Evolutionary conservation across 2,113 vertebrate genomes (phyloP), one percentile per base, ranked within the genome.

Genomic region (Mellivora capensis): DNA sequence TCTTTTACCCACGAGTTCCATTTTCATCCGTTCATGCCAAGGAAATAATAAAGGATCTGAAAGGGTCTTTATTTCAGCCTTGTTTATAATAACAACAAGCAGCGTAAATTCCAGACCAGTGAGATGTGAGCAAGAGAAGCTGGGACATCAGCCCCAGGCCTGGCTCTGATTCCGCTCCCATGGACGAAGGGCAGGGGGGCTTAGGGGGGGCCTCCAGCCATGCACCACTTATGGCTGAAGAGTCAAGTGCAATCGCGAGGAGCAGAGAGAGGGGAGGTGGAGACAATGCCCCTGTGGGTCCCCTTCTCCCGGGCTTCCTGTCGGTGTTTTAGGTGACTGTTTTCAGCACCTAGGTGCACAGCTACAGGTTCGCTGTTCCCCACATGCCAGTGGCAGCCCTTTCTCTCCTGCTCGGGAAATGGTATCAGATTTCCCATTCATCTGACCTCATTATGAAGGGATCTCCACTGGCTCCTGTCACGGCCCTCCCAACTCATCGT

Each of bases 1-100:
- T 94, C 77, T 2, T 87, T 81, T 85, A n/a, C 42, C 81, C 62
- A 69, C n/a, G 6, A 81, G 84, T n/a, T 92, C 49, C 61, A 29
- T 37, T 81, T 81, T 77, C 7, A 57, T 59, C 21, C 27, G 12
- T 87, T 18, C 49, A 44, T 82, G 23, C 74, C 27, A 59, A 90
- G 29, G 80, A 87, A 72, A 79, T 79, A 90, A 94, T n/a, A 59
- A 54, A 93, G 29, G 57, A 14, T 34, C 6, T 31, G 20, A 39
- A 74, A 81, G 23, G 44, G 4, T 94, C 52, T 92, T 92, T 34
- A 72, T 77, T 91, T 89, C 34, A 52, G 52, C 34, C 49, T 96
- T 49, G 44, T 44, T 96, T 89, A 47, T 69, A 62, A 61, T 34
- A 31, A 42, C 34, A 47, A 81, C 6, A 64, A 64, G 67, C 13